phyloP scores from a whole-genome alignment of 2,113 vertebrate species.

The Nothobranchius kuhntae region DNA sequence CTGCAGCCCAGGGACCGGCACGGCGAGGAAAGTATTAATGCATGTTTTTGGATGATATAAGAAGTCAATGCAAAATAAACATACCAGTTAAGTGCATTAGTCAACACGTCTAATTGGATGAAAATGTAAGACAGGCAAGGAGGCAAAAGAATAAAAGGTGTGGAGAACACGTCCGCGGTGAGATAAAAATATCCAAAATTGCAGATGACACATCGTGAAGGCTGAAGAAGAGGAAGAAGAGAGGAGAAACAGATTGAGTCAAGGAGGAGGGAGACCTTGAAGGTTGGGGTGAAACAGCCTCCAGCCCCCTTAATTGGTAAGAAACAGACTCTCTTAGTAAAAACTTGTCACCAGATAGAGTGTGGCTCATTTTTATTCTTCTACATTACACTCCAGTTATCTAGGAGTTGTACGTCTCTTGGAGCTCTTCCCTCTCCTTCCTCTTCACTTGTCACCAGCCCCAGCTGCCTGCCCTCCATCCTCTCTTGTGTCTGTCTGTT shows the following conservation, averaged over 20 bases:
- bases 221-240: constrained; percentile 10
- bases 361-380: constrained; percentile 52
- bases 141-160: background rate
- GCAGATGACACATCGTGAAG: constrained; percentile 32
- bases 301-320: constrained; percentile 65
- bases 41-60: constrained; percentile 33
- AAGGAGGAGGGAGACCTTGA: constrained; percentile 25
- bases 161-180: background rate
- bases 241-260: constrained; percentile 52
- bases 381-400: constrained; percentile 44
- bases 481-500: constrained; percentile 63
- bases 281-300: constrained; percentile 49
- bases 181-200: constrained; percentile 47
- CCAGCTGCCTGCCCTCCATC: constrained; percentile 56
- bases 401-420: constrained; percentile 21
- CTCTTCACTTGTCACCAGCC: constrained; percentile 57
- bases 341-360: constrained; percentile 63
- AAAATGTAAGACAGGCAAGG: constrained; percentile 10
- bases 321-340: constrained; percentile 71
- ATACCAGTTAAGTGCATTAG: constrained; percentile 15
- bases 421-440: constrained; percentile 42
- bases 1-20: constrained; percentile 35
- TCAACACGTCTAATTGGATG: background rate
- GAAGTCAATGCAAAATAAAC: constrained; percentile 52
- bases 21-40: constrained; percentile 47